A percentile compares a stretch with the other conserved stretches of the same genome.
phyloP scores from a whole-genome alignment of 37 sponge, comb jelly and placozoan genomes.

The Ephydatia muelleri region DNA sequence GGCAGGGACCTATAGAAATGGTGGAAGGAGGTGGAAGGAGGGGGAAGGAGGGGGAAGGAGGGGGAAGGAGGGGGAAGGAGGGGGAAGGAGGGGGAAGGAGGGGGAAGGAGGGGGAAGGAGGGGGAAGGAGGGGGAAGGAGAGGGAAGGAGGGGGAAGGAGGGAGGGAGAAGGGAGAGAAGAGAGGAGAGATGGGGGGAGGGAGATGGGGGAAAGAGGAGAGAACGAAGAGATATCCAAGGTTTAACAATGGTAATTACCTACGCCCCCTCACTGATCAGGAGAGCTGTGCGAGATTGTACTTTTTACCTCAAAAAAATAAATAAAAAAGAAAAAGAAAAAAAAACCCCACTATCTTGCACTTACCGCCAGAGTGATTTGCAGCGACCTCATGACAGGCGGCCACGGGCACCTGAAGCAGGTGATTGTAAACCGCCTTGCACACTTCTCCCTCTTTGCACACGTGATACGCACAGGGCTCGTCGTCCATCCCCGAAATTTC shows the following conservation, averaged over 20 bases:
- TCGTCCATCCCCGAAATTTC: neutral
- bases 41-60: neutral
- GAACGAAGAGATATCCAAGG: neutral
- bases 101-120: slow-evolving; percentile 36
- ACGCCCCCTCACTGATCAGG: slow-evolving; percentile 9
- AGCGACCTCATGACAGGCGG: neutral
- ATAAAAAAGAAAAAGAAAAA: neutral
- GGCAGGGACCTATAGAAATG: slow-evolving; percentile 9
- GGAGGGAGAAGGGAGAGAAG: no score
- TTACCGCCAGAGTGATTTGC: neutral
- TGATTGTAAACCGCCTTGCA: neutral
- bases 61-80: neutral
- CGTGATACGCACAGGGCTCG: neutral
- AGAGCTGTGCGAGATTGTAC: neutral
- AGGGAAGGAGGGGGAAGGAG: slow-evolving; percentile 3
- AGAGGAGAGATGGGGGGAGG: neutral
- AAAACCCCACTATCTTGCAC: neutral
- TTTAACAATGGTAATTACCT: neutral
- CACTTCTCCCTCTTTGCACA: neutral
- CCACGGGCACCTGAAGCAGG: neutral
- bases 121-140: slow-evolving; percentile 85
- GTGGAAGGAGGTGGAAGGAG: neutral
- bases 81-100: neutral
- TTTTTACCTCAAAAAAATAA: neutral
- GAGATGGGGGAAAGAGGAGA: neutral